phyloP scores from a whole-genome alignment of 35 echinoderm and acorn worm genomes.

The Stichopus chloronotus region DNA sequence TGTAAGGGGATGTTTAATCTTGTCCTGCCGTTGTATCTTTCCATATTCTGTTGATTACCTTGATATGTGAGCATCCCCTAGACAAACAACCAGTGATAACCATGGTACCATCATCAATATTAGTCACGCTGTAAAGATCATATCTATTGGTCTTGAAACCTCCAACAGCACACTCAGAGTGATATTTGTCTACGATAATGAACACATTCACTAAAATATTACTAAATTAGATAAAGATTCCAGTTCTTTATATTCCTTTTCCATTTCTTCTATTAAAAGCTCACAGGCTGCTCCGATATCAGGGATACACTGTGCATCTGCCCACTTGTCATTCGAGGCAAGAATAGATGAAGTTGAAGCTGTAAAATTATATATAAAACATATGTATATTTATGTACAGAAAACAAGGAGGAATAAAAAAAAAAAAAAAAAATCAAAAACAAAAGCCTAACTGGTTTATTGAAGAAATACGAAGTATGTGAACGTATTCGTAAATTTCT shows the following conservation, averaged over 20 bases:
- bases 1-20: background rate
- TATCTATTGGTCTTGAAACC: background rate
- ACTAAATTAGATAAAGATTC: background rate
- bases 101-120: background rate
- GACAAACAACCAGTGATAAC: background rate
- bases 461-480: too few species aligned
- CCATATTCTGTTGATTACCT: background rate
- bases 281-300: background rate
- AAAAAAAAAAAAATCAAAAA: too few species aligned
- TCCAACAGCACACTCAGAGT: background rate
- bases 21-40: background rate
- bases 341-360: background rate
- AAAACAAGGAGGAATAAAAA: too few species aligned
- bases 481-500: too few species aligned
- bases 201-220: background rate
- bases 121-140: background rate
- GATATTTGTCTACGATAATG: too few species aligned
- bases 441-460: too few species aligned
- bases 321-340: background rate
- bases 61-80: background rate
- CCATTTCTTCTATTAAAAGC: background rate
- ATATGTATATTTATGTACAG: too few species aligned
- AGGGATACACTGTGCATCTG: background rate
- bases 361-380: too few species aligned
- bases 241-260: background rate